These are phyloP conservation scores for Crotophaga sulcirostris DNA, from an alignment of 2,113 vertebrate species.

Conservation along the genomic window DNA sequence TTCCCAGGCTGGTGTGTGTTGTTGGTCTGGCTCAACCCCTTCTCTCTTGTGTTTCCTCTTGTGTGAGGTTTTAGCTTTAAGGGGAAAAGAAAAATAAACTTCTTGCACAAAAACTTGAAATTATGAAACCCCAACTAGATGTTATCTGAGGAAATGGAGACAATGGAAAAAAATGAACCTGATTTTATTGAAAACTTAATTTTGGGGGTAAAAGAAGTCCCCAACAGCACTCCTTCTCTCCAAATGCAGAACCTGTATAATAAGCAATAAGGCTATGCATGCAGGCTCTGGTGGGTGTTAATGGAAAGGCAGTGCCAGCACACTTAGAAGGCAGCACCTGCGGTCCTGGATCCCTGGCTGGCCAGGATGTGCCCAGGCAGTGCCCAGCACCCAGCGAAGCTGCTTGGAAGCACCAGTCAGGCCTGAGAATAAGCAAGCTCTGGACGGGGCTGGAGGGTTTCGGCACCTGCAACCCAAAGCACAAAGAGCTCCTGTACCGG, in stretches of 20 bases:
- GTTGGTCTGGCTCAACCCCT: background rate
- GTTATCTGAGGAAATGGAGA: background rate
- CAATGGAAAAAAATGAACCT: background rate
- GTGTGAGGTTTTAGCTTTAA: background rate
- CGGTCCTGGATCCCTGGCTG: background rate
- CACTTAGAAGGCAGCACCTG: fast-evolving
- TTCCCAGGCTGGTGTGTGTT: fast-evolving
- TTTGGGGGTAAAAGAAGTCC: background rate
- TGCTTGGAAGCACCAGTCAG: fast-evolving
- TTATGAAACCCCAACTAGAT: background rate
- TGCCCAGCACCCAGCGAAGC: fast-evolving
- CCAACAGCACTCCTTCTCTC: background rate
- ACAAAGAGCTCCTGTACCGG: background rate
- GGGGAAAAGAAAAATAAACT: background rate
- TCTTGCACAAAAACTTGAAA: background rate
- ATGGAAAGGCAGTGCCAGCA: background rate
- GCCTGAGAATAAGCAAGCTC: fast-evolving
- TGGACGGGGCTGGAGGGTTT: fast-evolving
- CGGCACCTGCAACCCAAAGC: background rate
- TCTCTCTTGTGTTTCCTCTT: background rate
- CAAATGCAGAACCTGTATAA: fast-evolving
- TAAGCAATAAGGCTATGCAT: background rate
- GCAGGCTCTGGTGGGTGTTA: background rate
- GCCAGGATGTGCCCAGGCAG: too few species aligned
- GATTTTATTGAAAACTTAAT: background rate